Evolutionary conservation across 2,888 invertebrate genomes (phyloP).

Genomic region (Phyto melanocephala): DNA sequence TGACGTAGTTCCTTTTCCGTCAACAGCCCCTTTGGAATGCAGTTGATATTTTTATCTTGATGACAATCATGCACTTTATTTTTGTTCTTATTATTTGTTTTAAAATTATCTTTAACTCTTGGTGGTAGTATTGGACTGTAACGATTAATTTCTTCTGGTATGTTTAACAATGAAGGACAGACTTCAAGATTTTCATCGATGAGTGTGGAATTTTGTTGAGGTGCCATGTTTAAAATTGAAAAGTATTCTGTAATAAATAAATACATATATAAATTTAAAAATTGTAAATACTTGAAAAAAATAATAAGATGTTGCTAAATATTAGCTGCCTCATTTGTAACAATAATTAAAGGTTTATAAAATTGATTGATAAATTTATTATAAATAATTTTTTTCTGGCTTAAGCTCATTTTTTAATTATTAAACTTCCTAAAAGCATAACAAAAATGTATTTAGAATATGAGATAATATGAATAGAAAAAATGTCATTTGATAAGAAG

Average conservation of each 20-base stretch:
- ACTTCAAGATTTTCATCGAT: conserved; percentile 74
- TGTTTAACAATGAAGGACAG: conserved; percentile 72
- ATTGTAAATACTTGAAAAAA: too few relatives aligned
- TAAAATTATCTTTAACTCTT: conserved; percentile 64
- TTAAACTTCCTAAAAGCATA: too few relatives aligned
- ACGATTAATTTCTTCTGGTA: conserved; percentile 71
- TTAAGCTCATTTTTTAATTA: too few relatives aligned
- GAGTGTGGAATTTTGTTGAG: conserved; percentile 77
- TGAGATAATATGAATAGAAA: too few relatives aligned
- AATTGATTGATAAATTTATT: not conserved
- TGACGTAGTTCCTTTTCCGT: conserved; percentile 43
- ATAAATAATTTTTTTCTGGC: too few relatives aligned
- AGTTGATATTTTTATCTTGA: conserved; percentile 36
- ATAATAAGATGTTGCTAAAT: too few relatives aligned
- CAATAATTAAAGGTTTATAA: too few relatives aligned
- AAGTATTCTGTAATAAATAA: conserved; percentile 33
- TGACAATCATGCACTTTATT: conserved; percentile 13
- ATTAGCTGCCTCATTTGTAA: too few relatives aligned
- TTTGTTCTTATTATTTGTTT: conserved; percentile 44
- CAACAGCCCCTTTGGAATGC: conserved; percentile 41
- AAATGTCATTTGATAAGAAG: too few relatives aligned
- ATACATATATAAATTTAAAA: too few relatives aligned
- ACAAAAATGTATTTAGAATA: too few relatives aligned
- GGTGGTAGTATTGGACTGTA: conserved; percentile 76
- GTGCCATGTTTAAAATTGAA: conserved; percentile 70